Percentiles rank a stretch among this genome's conserved stretches.
Evolutionary conservation across 1,140 invertebrate species (phyloP).

Genomic region (Halesus radiatus): DNA sequence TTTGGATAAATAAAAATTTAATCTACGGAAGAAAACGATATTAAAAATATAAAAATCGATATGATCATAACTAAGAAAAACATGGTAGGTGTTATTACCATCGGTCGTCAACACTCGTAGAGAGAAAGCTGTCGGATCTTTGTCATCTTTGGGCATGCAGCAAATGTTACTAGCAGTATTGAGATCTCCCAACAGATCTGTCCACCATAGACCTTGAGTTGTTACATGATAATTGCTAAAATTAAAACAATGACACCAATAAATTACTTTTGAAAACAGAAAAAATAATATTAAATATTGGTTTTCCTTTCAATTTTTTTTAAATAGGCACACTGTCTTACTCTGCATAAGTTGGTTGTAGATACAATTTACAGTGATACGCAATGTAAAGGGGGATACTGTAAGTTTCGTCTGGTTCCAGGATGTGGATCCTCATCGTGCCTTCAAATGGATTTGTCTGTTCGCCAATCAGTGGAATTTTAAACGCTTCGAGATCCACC

Average conservation of each 20-base stretch:
- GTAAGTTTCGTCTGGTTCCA: slow-evolving; percentile 81
- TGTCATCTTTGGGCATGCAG: slow-evolving; percentile 74
- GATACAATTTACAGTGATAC: slow-evolving; percentile 83
- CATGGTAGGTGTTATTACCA: slow-evolving; percentile 58
- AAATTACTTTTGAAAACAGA: background rate
- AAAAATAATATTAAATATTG: background rate
- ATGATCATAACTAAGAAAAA: too few species aligned
- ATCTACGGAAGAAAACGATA: too few species aligned
- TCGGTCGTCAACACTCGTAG: slow-evolving; percentile 71
- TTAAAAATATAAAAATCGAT: too few species aligned
- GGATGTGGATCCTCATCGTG: slow-evolving; percentile 78
- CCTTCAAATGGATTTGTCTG: slow-evolving; percentile 84
- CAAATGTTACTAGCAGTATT: slow-evolving; percentile 74
- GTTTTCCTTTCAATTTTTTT: too few species aligned
- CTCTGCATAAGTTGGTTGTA: slow-evolving; percentile 82
- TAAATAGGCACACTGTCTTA: slow-evolving; percentile 63
- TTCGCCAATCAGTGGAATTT: slow-evolving; percentile 75
- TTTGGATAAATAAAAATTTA: too few species aligned
- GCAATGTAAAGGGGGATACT: slow-evolving; percentile 84
- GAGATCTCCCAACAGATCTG: slow-evolving; percentile 78
- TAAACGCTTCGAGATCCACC: slow-evolving; percentile 75
- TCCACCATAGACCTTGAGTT: slow-evolving; percentile 84
- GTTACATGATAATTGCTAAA: slow-evolving; percentile 77
- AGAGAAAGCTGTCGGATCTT: slow-evolving; percentile 74
- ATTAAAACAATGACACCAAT: slow-evolving; percentile 5